Percentiles rank a stretch among this genome's conserved stretches.
phyloP scores from a whole-genome alignment of 64 coral and sea anemone species.

The Astreopora myriophthalma region DNA sequence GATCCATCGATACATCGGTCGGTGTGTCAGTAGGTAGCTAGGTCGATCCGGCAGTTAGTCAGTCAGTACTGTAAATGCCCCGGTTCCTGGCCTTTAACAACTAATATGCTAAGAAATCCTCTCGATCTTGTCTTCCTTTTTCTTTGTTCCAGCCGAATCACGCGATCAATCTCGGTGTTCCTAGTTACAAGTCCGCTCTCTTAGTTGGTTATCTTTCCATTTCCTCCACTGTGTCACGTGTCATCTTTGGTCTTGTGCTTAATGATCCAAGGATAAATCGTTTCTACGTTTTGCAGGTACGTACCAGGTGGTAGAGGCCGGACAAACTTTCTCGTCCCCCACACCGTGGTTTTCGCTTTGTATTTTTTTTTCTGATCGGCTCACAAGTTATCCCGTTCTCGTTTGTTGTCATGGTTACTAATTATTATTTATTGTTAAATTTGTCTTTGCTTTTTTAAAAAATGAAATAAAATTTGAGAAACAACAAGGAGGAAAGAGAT shows the following conservation, averaged over 20 bases:
- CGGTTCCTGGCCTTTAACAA: too few relatives aligned
- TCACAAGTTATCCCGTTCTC: background rate
- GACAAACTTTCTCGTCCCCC: background rate
- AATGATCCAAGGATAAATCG: constrained; percentile 88
- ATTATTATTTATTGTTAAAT: too few relatives aligned
- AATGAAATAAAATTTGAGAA: too few relatives aligned
- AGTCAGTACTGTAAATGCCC: too few relatives aligned
- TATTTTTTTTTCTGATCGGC: background rate
- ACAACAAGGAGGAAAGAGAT: too few relatives aligned
- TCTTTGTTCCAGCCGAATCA: constrained; percentile 60
- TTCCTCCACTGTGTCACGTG: constrained; percentile 75
- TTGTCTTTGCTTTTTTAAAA: too few relatives aligned
- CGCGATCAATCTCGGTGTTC: constrained; percentile 60
- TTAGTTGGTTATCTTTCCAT: constrained; percentile 83
- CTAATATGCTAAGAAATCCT: background rate
- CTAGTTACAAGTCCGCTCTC: constrained; percentile 35
- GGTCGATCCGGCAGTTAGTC: background rate
- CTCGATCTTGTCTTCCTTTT: background rate
- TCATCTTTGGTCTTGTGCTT: constrained; percentile 75
- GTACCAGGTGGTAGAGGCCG: background rate
- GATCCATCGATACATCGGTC: too few relatives aligned
- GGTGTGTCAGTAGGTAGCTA: too few relatives aligned
- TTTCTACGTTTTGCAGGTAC: constrained; percentile 91
- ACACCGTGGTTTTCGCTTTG: background rate
- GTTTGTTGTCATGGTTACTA: too few relatives aligned